Conservation (phyloP, 2,888 invertebrate genomes). For the Pasiphila rectangulata region DNA sequence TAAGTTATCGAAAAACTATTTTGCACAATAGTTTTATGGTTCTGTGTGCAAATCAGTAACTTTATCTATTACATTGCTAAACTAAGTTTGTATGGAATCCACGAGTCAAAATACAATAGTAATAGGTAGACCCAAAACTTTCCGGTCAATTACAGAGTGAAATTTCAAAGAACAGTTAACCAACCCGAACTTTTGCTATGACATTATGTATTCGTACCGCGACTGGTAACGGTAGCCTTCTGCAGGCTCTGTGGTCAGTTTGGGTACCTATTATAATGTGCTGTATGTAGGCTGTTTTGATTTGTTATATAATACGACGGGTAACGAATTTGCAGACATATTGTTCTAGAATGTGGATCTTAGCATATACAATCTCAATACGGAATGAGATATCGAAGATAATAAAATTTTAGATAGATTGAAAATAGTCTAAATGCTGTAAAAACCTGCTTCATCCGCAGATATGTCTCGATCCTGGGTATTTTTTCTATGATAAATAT, state of each 20-base stretch:
- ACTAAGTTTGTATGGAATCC: neutral
- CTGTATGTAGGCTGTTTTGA: conserved; percentile 15
- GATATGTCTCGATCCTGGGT: no score
- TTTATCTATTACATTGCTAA: no score
- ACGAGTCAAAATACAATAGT: neutral
- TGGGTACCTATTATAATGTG: neutral
- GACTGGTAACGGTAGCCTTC: conserved; percentile 31
- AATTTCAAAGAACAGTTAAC: conserved; percentile 33
- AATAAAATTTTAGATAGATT: no score
- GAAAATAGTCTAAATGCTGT: no score
- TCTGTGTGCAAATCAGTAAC: no score
- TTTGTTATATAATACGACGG: conserved; percentile 18
- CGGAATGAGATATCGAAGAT: no score
- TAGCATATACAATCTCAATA: no score
- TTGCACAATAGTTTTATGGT: no score
- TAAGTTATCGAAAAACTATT: no score
- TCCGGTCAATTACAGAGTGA: conserved; percentile 29
- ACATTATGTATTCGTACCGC: conserved; percentile 31
- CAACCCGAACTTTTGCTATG: conserved; percentile 31
- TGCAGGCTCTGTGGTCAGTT: conserved; percentile 17
- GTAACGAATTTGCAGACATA: conserved; percentile 1
- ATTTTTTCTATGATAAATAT: no score
- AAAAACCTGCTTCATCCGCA: no score
- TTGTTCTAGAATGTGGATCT: no score
- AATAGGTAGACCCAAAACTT: conserved; percentile 12